A percentile compares a stretch with the other conserved stretches of the same genome.
These are phyloP conservation scores for Orchesella cincta DNA, from an alignment of 1,140 invertebrate species.

Conservation along the genomic window DNA sequence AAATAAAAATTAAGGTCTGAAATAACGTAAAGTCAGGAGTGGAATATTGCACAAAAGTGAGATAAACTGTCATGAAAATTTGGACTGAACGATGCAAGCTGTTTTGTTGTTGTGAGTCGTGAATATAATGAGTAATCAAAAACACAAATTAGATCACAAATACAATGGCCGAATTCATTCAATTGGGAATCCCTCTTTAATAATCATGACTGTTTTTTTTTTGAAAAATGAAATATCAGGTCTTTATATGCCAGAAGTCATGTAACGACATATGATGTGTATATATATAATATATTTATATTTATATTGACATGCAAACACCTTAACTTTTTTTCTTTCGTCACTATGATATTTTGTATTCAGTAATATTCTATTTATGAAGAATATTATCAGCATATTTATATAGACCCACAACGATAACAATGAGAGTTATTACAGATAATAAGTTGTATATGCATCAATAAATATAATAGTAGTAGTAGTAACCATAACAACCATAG, in stretches of 20 bases:
- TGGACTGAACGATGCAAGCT: no score
- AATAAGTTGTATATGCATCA: conserved; percentile 14
- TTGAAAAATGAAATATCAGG: conserved; percentile 26
- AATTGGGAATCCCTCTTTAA: conserved; percentile 22
- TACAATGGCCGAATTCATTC: no score
- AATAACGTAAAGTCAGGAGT: no score
- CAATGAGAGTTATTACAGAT: conserved; percentile 29
- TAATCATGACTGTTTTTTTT: conserved; percentile 24
- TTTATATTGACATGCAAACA: conserved; percentile 26
- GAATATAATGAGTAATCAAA: no score
- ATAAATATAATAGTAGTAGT: conserved; percentile 1
- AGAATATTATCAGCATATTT: conserved; percentile 12
- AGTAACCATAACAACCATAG: neutral
- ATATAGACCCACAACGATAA: conserved; percentile 27
- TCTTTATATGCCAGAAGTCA: conserved; percentile 30
- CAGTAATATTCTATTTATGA: conserved; percentile 14
- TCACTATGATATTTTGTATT: neutral
- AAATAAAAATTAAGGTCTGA: no score
- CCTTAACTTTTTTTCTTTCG: neutral
- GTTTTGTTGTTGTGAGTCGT: no score
- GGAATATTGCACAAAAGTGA: no score
- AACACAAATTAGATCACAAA: no score
- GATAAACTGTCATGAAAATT: no score
- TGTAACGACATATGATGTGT: neutral
- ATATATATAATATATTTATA: conserved; percentile 22